Evolutionary conservation across 2,113 vertebrate species (phyloP), one percentile per base, ranked within the genome.

Genomic region (Cochlearius cochlearius): DNA sequence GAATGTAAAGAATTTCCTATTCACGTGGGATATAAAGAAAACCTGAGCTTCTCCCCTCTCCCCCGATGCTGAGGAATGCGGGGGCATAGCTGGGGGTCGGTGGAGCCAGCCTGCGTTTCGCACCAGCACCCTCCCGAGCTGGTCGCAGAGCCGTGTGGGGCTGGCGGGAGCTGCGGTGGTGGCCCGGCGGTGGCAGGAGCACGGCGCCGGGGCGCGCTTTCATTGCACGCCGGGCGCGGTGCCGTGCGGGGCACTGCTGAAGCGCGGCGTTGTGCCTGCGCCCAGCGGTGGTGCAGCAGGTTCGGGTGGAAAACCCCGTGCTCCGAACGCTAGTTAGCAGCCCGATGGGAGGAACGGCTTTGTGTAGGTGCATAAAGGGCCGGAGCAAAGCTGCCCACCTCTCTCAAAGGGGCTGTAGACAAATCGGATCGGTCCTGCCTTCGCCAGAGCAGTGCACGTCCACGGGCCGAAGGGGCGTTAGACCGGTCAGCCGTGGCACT

Each of bases 1-100:
- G 96, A 97, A 97, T 97, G 94, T 94, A 69, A 97, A 94, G 96
- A 97, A 97, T 97, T 96, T 95, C 71, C 71, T 71, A 94, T 97
- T 96, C 92, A 74, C 49, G 94, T 49, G 79, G 62, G 49, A 75
- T 91, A 82, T 75, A 90, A 96, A 94, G 94, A 95, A 97, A 97
- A 97, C 84, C 32, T 59, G 92, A 96, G 78, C 80, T 95, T 78
- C 34, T 53, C 34, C 14, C 53, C 58, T 60, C 52, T 82, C 60
- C 72, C 36, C 53, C 63, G n/a, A 73, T 34, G 47, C 84, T 64
- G 88, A 92, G 85, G 86, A 91, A 88, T 88, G 74, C 81, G 62
- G 66, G 15, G 41, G 73, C 53, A 27, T 49, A 21, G 32, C 53
- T 66, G 53, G 45, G 41, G 17, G 75, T 77, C 4, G 5, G 26